Evolutionary conservation across 2,113 vertebrate species (phyloP), one percentile per base, ranked within the genome.

Genomic region (Sinocyclocheilus grahami): DNA sequence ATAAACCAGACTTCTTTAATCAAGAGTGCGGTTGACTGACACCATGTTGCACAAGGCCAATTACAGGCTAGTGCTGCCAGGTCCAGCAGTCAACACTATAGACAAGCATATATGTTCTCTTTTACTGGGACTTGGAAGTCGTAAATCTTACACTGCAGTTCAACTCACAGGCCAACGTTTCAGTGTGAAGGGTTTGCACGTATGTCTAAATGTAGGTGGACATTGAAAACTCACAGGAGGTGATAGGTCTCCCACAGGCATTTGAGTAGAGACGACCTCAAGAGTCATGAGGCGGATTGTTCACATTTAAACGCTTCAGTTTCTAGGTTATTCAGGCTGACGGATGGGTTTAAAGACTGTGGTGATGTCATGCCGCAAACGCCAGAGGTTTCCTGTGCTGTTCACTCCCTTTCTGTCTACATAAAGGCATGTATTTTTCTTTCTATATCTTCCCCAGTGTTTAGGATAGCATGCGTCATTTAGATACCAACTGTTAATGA

Each of bases 1-100:
- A 71, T 22, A 55, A 71, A 82, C 46, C 46, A 82, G 27, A 53
- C 63, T 53, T 69, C 5, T 4, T 79, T 89, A 72, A 88, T 78
- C 85, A 85, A 86, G 79, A 16, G 75, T 87, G 89, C 82, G 91
- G 92, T 89, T 85, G 89, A 86, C 85, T 13, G 89, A 91, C 93
- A 92, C 88, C 87, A 90, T 85, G 87, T 91, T 89, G 88, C 83
- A 24, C 83, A 88, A 65, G 42, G 9, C 88, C 91, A 90, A 94
- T 92, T 93, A 77, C 77, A 90, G 88, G 82, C 86, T 88, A 18
- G 30, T 12, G 33, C 76, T 89, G 91, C 90, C 92, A 94, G 85
- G 82, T 48, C 83, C 39, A 89, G 87, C 93, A 93, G 93, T 91
- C 89, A 90, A 91, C 90, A 88, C 89, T 86, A 88, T 87, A 85